Evolutionary conservation across 2,888 invertebrate genomes (phyloP).

Genomic region (Capitulum mitella): DNA sequence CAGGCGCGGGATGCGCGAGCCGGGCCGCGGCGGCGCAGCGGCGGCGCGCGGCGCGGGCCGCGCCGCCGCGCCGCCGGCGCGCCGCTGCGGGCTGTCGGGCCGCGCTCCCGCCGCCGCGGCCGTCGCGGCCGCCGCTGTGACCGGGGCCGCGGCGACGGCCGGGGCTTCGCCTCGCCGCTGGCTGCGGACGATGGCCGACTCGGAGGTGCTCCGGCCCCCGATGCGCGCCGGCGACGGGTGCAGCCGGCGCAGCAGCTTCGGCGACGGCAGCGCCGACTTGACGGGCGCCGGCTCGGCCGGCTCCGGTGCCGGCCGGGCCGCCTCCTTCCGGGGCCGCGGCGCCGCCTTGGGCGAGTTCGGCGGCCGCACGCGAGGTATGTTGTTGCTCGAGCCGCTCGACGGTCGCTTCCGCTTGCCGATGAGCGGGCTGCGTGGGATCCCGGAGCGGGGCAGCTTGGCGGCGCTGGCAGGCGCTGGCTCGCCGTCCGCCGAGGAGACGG

Average conservation of each 20-base stretch:
- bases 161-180: neutral
- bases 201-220: neutral
- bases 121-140: neutral
- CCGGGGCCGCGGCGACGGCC: too few relatives aligned
- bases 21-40: neutral
- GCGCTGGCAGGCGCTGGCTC: neutral
- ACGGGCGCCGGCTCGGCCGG: neutral
- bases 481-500: too few relatives aligned
- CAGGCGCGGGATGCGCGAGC: slow-evolving; percentile 9
- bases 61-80: neutral
- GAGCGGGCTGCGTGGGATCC: neutral
- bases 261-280: neutral
- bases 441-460: neutral
- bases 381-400: neutral
- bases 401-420: neutral
- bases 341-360: neutral
- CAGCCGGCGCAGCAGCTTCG: slow-evolving; percentile 2
- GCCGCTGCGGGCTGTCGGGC: neutral
- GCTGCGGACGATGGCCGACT: neutral
- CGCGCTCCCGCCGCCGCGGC: neutral
- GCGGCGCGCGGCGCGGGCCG: neutral
- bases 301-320: neutral
- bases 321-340: neutral
- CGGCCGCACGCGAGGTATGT: neutral
- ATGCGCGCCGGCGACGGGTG: neutral